A percentile compares a stretch with the other conserved stretches of the same genome.
These are phyloP conservation scores for Julus scandinavius DNA, from an alignment of 2,888 invertebrate genomes.

Conservation along the genomic window DNA sequence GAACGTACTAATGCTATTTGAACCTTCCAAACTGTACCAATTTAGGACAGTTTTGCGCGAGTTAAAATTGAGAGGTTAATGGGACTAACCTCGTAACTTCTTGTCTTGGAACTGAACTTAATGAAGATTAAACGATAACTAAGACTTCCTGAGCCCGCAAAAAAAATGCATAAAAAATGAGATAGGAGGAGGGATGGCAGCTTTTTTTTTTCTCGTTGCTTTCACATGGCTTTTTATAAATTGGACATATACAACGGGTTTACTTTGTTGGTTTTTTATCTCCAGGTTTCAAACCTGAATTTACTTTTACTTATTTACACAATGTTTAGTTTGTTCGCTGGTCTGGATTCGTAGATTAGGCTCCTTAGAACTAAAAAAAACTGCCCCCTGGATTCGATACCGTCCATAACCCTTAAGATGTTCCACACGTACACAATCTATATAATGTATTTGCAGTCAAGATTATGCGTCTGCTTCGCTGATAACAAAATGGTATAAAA, in stretches of 20 bases:
- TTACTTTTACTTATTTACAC: neutral
- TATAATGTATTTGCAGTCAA: neutral
- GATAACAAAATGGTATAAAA: constrained; percentile 4
- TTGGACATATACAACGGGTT: neutral
- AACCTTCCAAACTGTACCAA: too few relatives aligned
- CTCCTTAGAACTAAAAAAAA: neutral
- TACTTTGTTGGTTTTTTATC: constrained; percentile 14
- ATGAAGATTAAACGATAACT: neutral
- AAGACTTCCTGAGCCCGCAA: neutral
- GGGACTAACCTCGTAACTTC: neutral
- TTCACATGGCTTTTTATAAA: neutral
- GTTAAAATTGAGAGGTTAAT: neutral
- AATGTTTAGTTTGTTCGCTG: constrained; percentile 33
- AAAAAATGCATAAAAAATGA: neutral
- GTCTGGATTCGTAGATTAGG: constrained; percentile 1
- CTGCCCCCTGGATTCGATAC: neutral
- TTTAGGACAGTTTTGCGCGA: neutral
- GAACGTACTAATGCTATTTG: too few relatives aligned
- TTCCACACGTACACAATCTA: neutral
- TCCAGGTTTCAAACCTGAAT: constrained; percentile 15
- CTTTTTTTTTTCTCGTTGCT: neutral
- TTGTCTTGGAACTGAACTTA: neutral
- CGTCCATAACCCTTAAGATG: neutral
- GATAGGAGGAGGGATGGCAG: neutral
- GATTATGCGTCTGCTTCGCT: neutral